Evolutionary conservation across 2,113 vertebrate genomes (phyloP), one percentile per base, ranked within the genome.

Genomic region (Physeter macrocephalus): DNA sequence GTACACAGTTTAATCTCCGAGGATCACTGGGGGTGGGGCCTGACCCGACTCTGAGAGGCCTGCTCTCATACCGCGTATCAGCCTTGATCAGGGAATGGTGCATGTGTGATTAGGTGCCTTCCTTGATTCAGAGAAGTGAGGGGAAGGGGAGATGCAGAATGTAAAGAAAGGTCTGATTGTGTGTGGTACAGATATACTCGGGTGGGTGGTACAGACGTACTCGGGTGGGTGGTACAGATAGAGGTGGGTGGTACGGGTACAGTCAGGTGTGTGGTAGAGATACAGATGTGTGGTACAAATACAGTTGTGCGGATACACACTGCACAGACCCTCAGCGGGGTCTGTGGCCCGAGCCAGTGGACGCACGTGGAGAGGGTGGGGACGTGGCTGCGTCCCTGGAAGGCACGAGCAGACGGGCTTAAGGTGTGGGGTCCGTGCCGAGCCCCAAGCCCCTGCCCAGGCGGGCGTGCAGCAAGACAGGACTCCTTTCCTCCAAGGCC

Each of bases 61-160:
- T 5, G 25, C 29, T n/a, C 29, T 64, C 46, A 36, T 4, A 3
- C 5, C 13, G 5, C 34, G 2, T 3, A 8, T 29, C 27, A 8
- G n/a, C 72, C 23, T 3, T 8, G 0, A 67, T 29, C 18, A 36
- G 54, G 57, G 21, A 5, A 31, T 4, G 5, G n/a, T 74, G 62
- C 64, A 2, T 5, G 3, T 21, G 36, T 1, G 14, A 25, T 6
- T 14, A 49, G 31, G 23, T 6, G 3, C 3, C 0, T 23, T 34
- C 14, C 29, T 74, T 23, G 57, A 36, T 12, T 36, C 31, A 7
- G 29, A 54, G 7, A 10, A 2, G 52, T 3, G 8, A 23, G 20
- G 59, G 34, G 12, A 10, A 34, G 27, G 25, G 29, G 8, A 94
- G 62, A 1, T 0, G 8, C 21, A 11, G 41, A 36, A 49, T 27